Conservation (phyloP, 2,888 invertebrate species). For the Beris morrisii region DNA sequence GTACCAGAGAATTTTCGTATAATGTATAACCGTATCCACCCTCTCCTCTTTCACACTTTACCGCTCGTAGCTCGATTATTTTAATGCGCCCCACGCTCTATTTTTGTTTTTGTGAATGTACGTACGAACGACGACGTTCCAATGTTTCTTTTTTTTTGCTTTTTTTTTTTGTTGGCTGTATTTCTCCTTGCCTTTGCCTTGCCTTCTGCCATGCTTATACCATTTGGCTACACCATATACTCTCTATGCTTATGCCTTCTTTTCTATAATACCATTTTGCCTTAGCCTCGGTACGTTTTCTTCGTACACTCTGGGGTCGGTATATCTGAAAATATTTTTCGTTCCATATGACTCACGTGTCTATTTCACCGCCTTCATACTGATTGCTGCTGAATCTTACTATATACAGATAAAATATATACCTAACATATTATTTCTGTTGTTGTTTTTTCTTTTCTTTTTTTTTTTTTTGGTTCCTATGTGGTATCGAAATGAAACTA, state of each 20-base stretch:
- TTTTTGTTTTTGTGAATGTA: conserved; percentile 30
- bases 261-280: too few species aligned
- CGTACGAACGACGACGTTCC: conserved; percentile 18
- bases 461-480: conserved; percentile 17
- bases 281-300: too few species aligned
- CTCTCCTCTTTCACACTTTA: conserved; percentile 32
- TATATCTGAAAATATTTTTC: conserved; percentile 25
- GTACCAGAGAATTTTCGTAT: conserved; percentile 35
- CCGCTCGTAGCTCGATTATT: conserved; percentile 36
- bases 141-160: conserved; percentile 22
- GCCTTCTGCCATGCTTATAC: conserved; percentile 5
- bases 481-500: conserved; percentile 21
- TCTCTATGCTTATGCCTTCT: too few species aligned
- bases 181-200: conserved; percentile 6
- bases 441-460: conserved; percentile 7
- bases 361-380: conserved; percentile 19
- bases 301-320: conserved; percentile 4
- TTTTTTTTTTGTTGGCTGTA: neutral
- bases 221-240: conserved; percentile 2
- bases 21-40: conserved; percentile 37
- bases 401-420: conserved; percentile 6
- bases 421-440: neutral
- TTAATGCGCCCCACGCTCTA: conserved; percentile 40
- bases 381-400: neutral
- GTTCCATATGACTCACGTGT: conserved; percentile 28